Base-by-base conservation (phyloP, 1,140 invertebrate species). In the Drosophila murphyi region DNA sequence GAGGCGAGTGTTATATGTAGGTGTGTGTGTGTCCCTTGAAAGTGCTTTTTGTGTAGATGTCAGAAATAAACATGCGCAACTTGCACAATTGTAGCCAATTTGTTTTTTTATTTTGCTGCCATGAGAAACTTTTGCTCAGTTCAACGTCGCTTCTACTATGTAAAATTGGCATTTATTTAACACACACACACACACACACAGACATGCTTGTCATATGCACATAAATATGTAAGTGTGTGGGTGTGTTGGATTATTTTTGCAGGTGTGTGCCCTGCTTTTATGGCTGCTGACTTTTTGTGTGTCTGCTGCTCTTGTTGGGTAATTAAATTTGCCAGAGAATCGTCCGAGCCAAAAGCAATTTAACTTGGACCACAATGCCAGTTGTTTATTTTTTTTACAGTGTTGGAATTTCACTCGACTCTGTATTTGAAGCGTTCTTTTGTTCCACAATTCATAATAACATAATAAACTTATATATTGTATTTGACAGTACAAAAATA, bases 161-260 rank as follows among this genome's bases (percentile, higher is more conserved):
- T 63, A 79, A 87, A 82, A 88, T 88, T 87, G 82, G 52, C 79
- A 79, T 82, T 87, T 87, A 88, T 88, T 87, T 83, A 88, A 83
- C 71, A 56, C 72, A 31, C 37, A 80, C 63, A 80, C 6, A 45
- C 52, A 65, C 20, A 3, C 32, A 41, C 51, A 34, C 6, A 5
- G 31, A 48, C 32, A 31, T 35, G 7, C 3, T 6, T 57, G n/a
- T 10, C 20, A 20, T 20, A 20, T 20, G 20, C 20, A 20, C 20
- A 20, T 20, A 20, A 1, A 20, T 20, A 20, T 20, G 20, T 20
- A 20, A 20, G 20, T 20, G 20, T 1, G 20, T 20, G 29, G 3
- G 10, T 57, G 5, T 35, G n/a, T 39, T 12, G 5, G 5, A 29
- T 51, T 54, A 39, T 48, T 29, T 41, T 55, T 29, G 34, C 68